Evolutionary conservation across 2,113 vertebrate species (phyloP), one percentile per base, ranked within the genome.

Genomic region (Melospiza georgiana): DNA sequence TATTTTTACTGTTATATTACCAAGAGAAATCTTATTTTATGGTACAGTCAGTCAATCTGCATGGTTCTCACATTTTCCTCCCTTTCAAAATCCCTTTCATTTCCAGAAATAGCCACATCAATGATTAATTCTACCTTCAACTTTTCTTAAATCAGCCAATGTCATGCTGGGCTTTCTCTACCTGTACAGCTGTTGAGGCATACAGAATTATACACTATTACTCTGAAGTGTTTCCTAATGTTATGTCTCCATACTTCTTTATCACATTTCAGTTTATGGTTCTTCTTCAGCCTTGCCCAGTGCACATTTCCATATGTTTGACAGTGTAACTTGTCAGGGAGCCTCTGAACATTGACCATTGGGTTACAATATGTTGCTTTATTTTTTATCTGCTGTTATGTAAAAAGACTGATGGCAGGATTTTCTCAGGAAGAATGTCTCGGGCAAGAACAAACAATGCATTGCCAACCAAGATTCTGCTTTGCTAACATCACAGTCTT

Each of bases 71-170:
- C 84, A 65, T 90, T 90, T 89, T 83, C 75, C 67, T 92, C 49
- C 31, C 41, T 92, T 96, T 84, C 89, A 93, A 94, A 93, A 77
- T 93, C 58, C 46, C 90, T 96, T 96, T 96, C 76, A 93, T 95
- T 93, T 97, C 96, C 93, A 93, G 54, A 97, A 97, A 97, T 93
- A 97, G 49, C 79, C 76, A 93, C 94, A 95, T 96, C 94, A 95
- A 88, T 94, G 95, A 97, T 94, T 97, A 96, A 97, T 96, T 94
- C 73, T 96, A 41, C 80, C 81, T 90, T 95, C 80, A 91, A 59
- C 86, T 90, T 95, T 97, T 97, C 82, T 97, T 89, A 97, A 96
- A 96, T 93, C 72, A 93, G 77, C 52, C 19, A 1, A 9, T 72
- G 55, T 87, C 96, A 91, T 79, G 35, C 85, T 95, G 96, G 63